Evolutionary conservation across 1,140 invertebrate species (phyloP).

Genomic region (Apis cerana): DNA sequence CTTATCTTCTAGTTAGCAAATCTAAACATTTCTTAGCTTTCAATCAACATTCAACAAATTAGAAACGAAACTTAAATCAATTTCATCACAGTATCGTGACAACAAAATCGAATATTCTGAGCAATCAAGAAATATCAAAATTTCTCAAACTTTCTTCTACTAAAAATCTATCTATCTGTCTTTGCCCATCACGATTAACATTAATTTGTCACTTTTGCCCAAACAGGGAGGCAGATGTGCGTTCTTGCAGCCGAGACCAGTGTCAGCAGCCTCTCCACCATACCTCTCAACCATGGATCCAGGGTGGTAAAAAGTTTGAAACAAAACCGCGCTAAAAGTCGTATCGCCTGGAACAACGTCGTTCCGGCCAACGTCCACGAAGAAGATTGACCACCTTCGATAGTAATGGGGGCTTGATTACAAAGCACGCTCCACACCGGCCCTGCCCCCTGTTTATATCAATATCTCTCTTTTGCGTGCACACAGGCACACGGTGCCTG

Average conservation of each 20-base stretch:
- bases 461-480: slow-evolving; percentile 75
- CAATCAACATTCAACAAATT: too few species aligned
- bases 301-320: slow-evolving; percentile 14
- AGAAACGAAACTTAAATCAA: too few species aligned
- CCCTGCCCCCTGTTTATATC: slow-evolving; percentile 81
- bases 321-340: slow-evolving; percentile 53
- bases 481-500: background rate
- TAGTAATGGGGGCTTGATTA: slow-evolving; percentile 80
- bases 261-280: slow-evolving; percentile 4
- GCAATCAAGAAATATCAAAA: too few species aligned
- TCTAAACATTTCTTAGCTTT: too few species aligned
- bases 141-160: too few species aligned
- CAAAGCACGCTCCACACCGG: slow-evolving; percentile 76
- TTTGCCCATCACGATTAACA: slow-evolving; percentile 2
- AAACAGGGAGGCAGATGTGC: background rate
- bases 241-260: background rate
- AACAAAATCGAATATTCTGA: too few species aligned
- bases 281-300: background rate
- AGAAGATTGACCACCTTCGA: slow-evolving; percentile 79
- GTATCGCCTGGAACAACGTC: slow-evolving; percentile 56
- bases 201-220: slow-evolving; percentile 33
- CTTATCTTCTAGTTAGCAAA: too few species aligned
- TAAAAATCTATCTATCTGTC: slow-evolving; percentile 23
- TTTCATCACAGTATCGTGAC: too few species aligned
- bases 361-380: slow-evolving; percentile 53